phyloP scores from a whole-genome alignment of 2,888 invertebrate species.

The Melanostoma scalare region DNA sequence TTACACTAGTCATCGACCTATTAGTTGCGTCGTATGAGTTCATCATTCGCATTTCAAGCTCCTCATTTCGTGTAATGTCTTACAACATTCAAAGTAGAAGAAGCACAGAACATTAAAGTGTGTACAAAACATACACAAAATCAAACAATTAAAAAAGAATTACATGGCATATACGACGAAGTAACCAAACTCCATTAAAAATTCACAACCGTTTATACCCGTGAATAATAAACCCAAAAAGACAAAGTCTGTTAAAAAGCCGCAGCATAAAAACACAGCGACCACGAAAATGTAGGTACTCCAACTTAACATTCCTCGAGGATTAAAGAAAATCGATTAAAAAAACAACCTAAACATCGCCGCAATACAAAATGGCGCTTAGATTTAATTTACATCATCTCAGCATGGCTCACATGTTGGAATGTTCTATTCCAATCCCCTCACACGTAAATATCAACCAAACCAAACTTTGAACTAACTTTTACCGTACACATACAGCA shows the following conservation, averaged over 20 bases:
- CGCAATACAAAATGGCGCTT: constrained; percentile 67
- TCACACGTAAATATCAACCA: not conserved
- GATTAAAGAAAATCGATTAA: constrained; percentile 53
- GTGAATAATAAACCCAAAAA: not conserved
- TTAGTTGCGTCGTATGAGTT: too few relatives aligned
- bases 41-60: too few relatives aligned
- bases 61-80: too few relatives aligned
- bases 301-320: constrained; percentile 47
- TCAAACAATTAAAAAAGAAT: not conserved
- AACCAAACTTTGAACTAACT: constrained; percentile 17
- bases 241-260: not conserved
- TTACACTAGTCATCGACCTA: too few relatives aligned
- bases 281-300: constrained; percentile 7
- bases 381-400: constrained; percentile 69
- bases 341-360: constrained; percentile 20
- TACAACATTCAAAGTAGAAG: too few relatives aligned
- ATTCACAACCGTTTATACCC: not conserved
- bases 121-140: not conserved
- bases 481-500: not conserved
- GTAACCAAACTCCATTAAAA: too few relatives aligned
- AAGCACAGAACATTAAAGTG: too few relatives aligned
- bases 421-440: constrained; percentile 8
- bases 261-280: constrained; percentile 13
- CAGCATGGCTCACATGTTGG: constrained; percentile 58
- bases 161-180: not conserved